Percentiles rank a stretch among this genome's conserved stretches.
phyloP scores from a whole-genome alignment of 2,888 invertebrate species.

The Drosophila atripex region DNA sequence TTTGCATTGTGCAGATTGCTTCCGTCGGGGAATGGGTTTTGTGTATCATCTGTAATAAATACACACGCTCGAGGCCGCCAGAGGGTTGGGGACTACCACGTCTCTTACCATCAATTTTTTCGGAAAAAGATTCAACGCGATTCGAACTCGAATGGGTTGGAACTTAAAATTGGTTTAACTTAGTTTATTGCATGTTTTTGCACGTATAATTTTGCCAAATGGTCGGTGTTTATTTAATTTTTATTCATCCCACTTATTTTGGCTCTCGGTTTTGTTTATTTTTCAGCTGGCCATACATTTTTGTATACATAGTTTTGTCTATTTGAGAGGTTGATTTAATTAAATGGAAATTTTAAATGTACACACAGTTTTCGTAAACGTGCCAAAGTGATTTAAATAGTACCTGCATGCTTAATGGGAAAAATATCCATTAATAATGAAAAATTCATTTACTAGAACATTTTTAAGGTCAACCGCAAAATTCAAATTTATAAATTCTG shows the following conservation, averaged over 20 bases:
- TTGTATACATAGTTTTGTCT: neutral
- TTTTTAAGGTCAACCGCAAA: too few relatives aligned
- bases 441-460: too few relatives aligned
- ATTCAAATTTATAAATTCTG: too few relatives aligned
- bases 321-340: conserved; percentile 3
- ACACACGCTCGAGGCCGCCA: conserved; percentile 1
- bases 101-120: neutral
- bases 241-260: conserved; percentile 1
- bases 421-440: neutral
- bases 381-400: neutral
- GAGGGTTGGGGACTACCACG: neutral
- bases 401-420: neutral
- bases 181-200: neutral
- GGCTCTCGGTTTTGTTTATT: neutral
- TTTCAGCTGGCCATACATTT: conserved; percentile 1
- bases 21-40: conserved; percentile 47
- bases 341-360: conserved; percentile 7
- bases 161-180: neutral
- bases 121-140: neutral
- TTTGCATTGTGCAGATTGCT: conserved; percentile 68
- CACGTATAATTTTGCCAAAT: neutral
- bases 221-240: conserved; percentile 1
- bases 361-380: neutral
- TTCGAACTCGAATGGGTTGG: neutral
- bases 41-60: conserved; percentile 22